A percentile compares a stretch with the other conserved stretches of the same genome.
These are phyloP conservation scores for Porites lutea DNA, from an alignment of 64 coral and sea anemone species.

Conservation along the genomic window DNA sequence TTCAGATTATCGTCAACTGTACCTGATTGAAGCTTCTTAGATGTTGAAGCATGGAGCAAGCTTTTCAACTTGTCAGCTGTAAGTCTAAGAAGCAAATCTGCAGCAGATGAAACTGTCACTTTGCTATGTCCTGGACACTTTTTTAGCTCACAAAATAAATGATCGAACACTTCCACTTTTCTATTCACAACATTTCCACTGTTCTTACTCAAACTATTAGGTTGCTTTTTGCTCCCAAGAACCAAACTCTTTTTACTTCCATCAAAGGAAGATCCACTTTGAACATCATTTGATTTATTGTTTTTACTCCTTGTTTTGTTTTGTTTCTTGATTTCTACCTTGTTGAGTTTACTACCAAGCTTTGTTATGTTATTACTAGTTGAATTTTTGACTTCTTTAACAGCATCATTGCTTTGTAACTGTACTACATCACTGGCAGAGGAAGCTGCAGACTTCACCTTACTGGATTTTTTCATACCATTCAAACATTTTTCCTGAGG, in stretches of 20 bases:
- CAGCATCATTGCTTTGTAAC: neutral
- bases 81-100: conserved; percentile 35
- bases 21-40: neutral
- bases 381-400: neutral
- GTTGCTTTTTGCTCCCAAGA: neutral
- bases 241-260: neutral
- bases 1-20: neutral
- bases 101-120: conserved; percentile 46
- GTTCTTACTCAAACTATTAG: neutral
- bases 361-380: neutral
- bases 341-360: neutral
- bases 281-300: neutral
- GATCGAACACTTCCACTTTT: conserved; percentile 69
- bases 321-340: neutral
- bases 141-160: conserved; percentile 67
- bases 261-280: neutral
- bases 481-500: neutral
- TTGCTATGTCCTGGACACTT: conserved; percentile 36
- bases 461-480: neutral
- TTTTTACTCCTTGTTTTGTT: neutral
- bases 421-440: neutral
- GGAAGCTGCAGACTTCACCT: neutral
- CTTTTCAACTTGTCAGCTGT: conserved; percentile 30
- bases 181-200: neutral
- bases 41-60: neutral